Percentiles rank a stretch among this genome's conserved stretches.
These are phyloP conservation scores for Pluvialis apricaria DNA, from an alignment of 2,113 vertebrate species.

Conservation along the genomic window DNA sequence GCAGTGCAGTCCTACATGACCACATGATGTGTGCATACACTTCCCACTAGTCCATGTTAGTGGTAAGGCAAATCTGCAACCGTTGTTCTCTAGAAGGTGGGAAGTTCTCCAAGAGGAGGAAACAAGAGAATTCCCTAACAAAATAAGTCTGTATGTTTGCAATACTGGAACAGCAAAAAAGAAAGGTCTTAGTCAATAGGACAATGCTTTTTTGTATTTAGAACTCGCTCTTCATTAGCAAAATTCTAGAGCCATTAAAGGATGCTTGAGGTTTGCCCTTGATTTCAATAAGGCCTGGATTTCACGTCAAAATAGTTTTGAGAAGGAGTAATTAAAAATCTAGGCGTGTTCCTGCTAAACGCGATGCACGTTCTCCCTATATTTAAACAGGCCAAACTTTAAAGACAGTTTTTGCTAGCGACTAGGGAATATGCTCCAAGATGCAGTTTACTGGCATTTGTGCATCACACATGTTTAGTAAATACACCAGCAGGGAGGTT, in stretches of 20 bases:
- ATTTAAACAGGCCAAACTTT: conserved; percentile 4
- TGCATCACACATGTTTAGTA: conserved; percentile 57
- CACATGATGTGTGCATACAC: background rate
- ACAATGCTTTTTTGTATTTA: background rate
- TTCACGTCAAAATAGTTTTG: background rate
- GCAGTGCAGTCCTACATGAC: background rate
- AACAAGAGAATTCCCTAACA: background rate
- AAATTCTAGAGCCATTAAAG: background rate
- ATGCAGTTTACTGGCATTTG: conserved; percentile 42
- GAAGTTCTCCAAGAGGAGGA: background rate
- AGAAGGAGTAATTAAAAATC: background rate
- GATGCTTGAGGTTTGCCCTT: background rate
- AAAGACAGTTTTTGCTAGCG: conserved; percentile 4
- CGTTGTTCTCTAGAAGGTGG: background rate
- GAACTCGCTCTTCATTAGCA: background rate
- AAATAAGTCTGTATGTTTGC: background rate
- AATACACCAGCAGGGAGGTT: conserved; percentile 53
- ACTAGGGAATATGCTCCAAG: background rate
- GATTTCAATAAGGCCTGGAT: background rate
- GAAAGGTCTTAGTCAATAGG: background rate
- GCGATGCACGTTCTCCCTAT: background rate
- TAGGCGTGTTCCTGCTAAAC: background rate
- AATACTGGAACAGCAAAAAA: background rate
- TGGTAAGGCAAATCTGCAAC: background rate
- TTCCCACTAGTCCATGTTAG: background rate